Evolutionary conservation across 2,888 invertebrate species (phyloP), one percentile per base, ranked within the genome.

Genomic region (Silvanus unidentatus): DNA sequence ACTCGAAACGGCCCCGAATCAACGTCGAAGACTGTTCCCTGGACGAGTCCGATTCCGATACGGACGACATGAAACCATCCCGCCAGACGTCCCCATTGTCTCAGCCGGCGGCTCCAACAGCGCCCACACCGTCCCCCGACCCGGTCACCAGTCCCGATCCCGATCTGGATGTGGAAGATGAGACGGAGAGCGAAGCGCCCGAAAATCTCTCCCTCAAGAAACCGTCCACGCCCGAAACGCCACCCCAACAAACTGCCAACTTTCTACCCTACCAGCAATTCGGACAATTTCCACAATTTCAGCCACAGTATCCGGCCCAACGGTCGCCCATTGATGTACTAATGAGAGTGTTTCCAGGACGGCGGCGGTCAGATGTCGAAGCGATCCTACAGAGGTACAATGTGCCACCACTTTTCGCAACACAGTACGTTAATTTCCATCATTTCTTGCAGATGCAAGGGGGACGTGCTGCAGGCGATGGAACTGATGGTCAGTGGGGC

Each of bases 391-490:
- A 88, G 54, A 69, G 81, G 80, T 66, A 72, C 6, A n/a, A n/a
- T n/a, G n/a, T 22, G 12, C 28, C 12, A 37, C 14, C 28, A 3
- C 22, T 39, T 41, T 12, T 12, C 27, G 28, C 15, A 16, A 16
- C 6, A 11, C 22, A 14, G n/a, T n/a, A n/a, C n/a, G n/a, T n/a
- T n/a, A n/a, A n/a, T n/a, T n/a, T 36, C n/a, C 11, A 8, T 36
- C 36, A n/a, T n/a, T n/a, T n/a, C n/a, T 13, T 42, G 38, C 59
- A 71, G 71, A 55, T 71, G 70, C 59, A 78, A 76, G 53, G 92
- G 92, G 0, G 94, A 96, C 66, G 88, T 93, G 0, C 82, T 95
- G 0, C 87, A 91, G 57, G 93, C 95, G 0, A 95, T 96, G 82
- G 95, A 96, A 65, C 82, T 88, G 65, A 84, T 96, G 78, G 79